Percentiles rank a stretch among this genome's conserved stretches.
These are phyloP conservation scores for Lampropteryx suffumata DNA, from an alignment of 2,888 invertebrate genomes.

Conservation along the genomic window DNA sequence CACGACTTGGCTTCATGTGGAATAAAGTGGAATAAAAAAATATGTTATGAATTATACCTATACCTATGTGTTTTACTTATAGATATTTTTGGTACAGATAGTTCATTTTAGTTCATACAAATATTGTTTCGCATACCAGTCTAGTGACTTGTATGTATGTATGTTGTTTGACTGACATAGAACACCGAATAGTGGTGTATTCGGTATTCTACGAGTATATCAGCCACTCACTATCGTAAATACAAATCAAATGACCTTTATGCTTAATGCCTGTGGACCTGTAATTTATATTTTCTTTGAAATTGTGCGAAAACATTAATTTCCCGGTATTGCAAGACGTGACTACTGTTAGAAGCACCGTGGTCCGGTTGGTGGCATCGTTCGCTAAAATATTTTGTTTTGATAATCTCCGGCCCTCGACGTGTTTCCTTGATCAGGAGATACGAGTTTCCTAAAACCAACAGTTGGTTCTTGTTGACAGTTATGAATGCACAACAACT, in stretches of 20 bases:
- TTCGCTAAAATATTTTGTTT: conserved; percentile 53
- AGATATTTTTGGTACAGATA: too few species aligned
- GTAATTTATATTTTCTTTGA: conserved; percentile 41
- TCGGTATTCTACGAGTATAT: too few species aligned
- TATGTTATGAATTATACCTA: too few species aligned
- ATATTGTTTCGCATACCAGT: too few species aligned
- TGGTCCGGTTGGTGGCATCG: conserved; percentile 39
- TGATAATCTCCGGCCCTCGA: conserved; percentile 43
- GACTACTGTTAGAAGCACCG: conserved; percentile 58
- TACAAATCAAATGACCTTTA: conserved; percentile 13
- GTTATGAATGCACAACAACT: conserved; percentile 45
- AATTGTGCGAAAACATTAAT: conserved; percentile 47
- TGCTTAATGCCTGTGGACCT: neutral
- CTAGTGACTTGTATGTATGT: too few species aligned
- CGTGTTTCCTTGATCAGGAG: conserved; percentile 42
- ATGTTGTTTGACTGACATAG: too few species aligned
- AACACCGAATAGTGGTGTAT: too few species aligned
- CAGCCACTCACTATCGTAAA: neutral
- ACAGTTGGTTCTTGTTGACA: conserved; percentile 44
- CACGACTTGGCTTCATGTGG: too few species aligned
- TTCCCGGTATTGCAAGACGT: conserved; percentile 59
- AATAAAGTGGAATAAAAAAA: too few species aligned
- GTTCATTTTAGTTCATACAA: too few species aligned
- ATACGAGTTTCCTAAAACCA: conserved; percentile 52
- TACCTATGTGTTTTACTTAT: too few species aligned